Evolutionary conservation across 2,113 vertebrate species (phyloP), one percentile per base, ranked within the genome.

Genomic region (Nymphicus hollandicus): DNA sequence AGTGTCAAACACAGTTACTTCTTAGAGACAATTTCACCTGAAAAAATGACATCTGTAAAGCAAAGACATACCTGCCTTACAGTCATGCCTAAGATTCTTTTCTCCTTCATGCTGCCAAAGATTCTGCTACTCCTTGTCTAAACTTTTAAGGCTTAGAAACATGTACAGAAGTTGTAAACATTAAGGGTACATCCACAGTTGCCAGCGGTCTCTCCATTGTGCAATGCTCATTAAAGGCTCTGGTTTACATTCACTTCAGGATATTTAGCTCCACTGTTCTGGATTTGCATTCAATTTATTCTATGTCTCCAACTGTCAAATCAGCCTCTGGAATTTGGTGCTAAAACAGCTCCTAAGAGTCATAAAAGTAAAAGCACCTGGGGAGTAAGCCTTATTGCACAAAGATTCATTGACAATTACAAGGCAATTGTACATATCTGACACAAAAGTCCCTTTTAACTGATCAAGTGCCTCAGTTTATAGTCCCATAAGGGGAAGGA

Each of bases 401-500:
- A 82, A n/a, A 72, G 58, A 90, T 37, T 69, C 82, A 70, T 5
- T 83, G 35, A 53, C n/a, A 81, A 72, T 82, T 65, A 61, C 0
- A 88, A 86, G 60, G 17, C 28, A 77, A n/a, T 56, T 65, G 46
- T 84, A 53, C 8, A 17, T n/a, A 41, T n/a, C 52, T 73, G 25
- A 81, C 23, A 53, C 22, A 4, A 39, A 63, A n/a, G n/a, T 63
- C 28, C 25, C 19, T 86, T 89, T 85, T n/a, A 53, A 27, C 35
- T 79, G 12, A 79, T 43, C 17, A 35, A 69, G 35, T 13, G 27
- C 53, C 43, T 79, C 41, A 28, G 52, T 47, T 86, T 82, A 89
- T 7, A 43, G 4, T 69, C 71, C 23, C 0, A 0, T 8, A 60
- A 2, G 2, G 16, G 33, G 41, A 72, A 73, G 9, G 12, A 52